Evolutionary conservation across 1,140 invertebrate genomes (phyloP).

Genomic region (Pantala flavescens): DNA sequence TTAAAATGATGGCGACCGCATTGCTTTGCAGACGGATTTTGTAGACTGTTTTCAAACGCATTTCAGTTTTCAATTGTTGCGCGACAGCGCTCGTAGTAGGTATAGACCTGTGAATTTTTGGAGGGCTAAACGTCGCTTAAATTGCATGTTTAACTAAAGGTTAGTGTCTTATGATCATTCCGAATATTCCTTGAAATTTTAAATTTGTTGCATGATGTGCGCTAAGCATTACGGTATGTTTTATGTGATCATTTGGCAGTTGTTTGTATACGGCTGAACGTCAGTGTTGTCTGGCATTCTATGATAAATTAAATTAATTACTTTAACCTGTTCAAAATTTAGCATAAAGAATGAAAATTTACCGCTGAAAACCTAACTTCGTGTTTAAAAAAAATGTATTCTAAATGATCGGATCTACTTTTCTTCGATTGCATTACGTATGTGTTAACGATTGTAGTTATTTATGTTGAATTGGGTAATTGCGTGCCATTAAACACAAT

Average conservation of each 20-base stretch:
- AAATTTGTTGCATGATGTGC: not conserved
- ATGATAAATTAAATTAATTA: not conserved
- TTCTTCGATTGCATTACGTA: too few relatives aligned
- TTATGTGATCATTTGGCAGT: not conserved
- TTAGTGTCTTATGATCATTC: conserved; percentile 10
- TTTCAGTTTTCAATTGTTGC: not conserved
- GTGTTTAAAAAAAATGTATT: too few relatives aligned
- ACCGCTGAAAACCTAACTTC: too few relatives aligned
- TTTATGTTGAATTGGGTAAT: too few relatives aligned
- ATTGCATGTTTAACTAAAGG: conserved; percentile 3
- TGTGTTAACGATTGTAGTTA: too few relatives aligned
- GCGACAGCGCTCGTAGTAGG: conserved; percentile 5
- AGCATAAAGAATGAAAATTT: too few relatives aligned
- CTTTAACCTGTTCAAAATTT: not conserved
- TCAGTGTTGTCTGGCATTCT: not conserved
- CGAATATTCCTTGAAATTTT: conserved; percentile 4
- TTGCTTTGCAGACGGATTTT: conserved; percentile 5
- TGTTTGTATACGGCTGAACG: not conserved
- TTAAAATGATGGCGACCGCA: not conserved
- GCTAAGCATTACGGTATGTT: not conserved
- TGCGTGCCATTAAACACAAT: too few relatives aligned
- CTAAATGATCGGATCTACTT: too few relatives aligned
- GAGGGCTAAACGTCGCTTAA: not conserved
- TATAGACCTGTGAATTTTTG: conserved; percentile 2
- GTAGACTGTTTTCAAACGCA: not conserved